Conservation (phyloP, 2,113 vertebrate species). For the Poecile atricapillus region DNA sequence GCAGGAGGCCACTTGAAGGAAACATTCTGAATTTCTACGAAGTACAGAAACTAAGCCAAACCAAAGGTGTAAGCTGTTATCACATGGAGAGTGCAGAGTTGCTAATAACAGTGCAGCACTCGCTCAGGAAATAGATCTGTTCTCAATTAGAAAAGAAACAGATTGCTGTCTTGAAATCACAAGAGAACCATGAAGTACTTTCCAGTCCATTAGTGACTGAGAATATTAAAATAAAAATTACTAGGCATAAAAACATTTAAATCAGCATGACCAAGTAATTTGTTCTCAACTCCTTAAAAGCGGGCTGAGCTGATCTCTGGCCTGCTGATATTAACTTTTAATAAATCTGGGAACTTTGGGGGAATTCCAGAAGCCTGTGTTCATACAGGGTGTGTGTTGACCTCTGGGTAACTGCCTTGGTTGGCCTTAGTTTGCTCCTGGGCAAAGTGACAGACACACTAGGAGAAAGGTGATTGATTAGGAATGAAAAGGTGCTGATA, state of each 20-base stretch:
- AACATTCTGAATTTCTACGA: not conserved
- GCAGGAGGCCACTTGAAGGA: not conserved
- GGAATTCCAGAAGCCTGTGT: slow-evolving; percentile 10
- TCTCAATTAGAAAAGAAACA: slow-evolving; percentile 12
- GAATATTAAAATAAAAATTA: slow-evolving; percentile 44
- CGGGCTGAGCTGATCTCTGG: slow-evolving; percentile 42
- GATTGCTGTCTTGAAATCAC: slow-evolving; percentile 41
- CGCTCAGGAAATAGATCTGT: not conserved
- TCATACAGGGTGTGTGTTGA: not conserved
- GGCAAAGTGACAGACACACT: not conserved
- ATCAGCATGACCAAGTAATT: slow-evolving; percentile 9
- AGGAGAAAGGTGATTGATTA: not conserved
- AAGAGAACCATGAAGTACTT: not conserved
- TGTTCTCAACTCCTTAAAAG: slow-evolving; percentile 9
- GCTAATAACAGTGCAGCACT: not conserved
- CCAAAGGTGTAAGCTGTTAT: not conserved
- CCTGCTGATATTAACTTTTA: slow-evolving; percentile 17
- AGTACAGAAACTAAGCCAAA: not conserved
- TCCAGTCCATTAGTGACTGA: slow-evolving; percentile 46
- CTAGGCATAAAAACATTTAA: slow-evolving; percentile 51
- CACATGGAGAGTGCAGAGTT: not conserved
- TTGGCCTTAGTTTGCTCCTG: not conserved
- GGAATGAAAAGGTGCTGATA: not conserved
- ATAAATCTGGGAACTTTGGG: slow-evolving; percentile 35
- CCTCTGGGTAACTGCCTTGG: not conserved